These are phyloP conservation scores for Tachypleus tridentatus DNA, from an alignment of 1,140 invertebrate genomes.

Conservation along the genomic window DNA sequence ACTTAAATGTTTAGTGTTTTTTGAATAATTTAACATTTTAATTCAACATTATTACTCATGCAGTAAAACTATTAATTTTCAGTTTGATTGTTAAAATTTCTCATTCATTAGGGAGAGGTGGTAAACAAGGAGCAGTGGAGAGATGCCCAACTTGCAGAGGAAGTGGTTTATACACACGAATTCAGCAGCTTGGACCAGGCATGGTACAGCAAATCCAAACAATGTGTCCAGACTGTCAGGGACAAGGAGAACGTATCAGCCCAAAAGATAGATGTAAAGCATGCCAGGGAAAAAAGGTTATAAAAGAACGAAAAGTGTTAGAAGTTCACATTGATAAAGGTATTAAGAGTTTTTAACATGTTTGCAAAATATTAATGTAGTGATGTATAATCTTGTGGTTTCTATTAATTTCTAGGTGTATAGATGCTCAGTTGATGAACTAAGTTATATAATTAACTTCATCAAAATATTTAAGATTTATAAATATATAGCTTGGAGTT, in stretches of 20 bases:
- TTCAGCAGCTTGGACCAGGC: conserved; percentile 85
- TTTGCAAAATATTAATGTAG: too few species aligned
- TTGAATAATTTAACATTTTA: too few species aligned
- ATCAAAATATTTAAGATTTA: too few species aligned
- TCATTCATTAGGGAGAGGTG: conserved; percentile 49
- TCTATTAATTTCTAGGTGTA: too few species aligned
- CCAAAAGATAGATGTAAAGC: conserved; percentile 81
- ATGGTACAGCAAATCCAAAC: conserved; percentile 95
- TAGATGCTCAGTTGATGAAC: too few species aligned
- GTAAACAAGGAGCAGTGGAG: conserved; percentile 83
- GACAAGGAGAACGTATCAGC: conserved; percentile 59
- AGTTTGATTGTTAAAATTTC: conserved; percentile 1
- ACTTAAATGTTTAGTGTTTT: neutral
- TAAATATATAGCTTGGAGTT: too few species aligned
- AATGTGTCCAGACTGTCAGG: conserved; percentile 74
- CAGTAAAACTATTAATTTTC: too few species aligned
- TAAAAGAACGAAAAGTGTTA: conserved; percentile 84
- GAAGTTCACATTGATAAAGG: conserved; percentile 98
- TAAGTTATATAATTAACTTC: too few species aligned
- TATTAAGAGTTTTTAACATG: neutral
- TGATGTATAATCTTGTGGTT: too few species aligned
- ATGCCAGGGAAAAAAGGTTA: conserved; percentile 81
- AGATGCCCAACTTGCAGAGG: conserved; percentile 79
- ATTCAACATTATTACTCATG: too few species aligned
- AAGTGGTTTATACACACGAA: conserved; percentile 75